Evolutionary conservation across 1,140 invertebrate species (phyloP).

Genomic region (silkworm (Bombyx mori)): DNA sequence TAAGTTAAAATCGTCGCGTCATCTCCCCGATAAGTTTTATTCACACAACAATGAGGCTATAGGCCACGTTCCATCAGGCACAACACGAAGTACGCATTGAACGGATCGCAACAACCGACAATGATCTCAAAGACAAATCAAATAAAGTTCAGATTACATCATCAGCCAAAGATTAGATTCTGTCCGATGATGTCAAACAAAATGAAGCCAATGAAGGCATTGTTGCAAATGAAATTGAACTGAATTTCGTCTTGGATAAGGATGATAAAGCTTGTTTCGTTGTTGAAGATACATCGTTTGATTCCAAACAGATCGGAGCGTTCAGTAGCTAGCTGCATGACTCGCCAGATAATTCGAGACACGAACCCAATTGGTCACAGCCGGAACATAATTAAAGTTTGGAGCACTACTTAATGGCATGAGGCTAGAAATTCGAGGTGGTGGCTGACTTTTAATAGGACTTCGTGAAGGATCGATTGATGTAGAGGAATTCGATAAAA

Average conservation of each 20-base stretch:
- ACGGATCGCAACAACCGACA: constrained; percentile 30
- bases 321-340: constrained; percentile 68
- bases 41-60: constrained; percentile 60
- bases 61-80: constrained; percentile 60
- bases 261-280: constrained; percentile 22
- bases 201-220: constrained; percentile 35
- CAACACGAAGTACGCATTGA: constrained; percentile 50
- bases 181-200: constrained; percentile 10
- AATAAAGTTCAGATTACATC: constrained; percentile 57
- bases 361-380: constrained; percentile 69
- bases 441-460: constrained; percentile 68
- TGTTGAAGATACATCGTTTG: constrained; percentile 13
- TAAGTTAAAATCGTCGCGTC: constrained; percentile 55
- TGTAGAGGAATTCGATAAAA: constrained; percentile 57
- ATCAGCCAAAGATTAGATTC: constrained; percentile 16
- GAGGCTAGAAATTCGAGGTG: constrained; percentile 65
- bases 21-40: constrained; percentile 61
- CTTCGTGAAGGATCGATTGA: constrained; percentile 59
- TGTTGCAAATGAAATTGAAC: constrained; percentile 36
- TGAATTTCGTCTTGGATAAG: constrained; percentile 31
- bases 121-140: constrained; percentile 31
- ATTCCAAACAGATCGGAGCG: constrained; percentile 38
- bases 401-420: constrained; percentile 67
- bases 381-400: constrained; percentile 70
- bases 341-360: constrained; percentile 62